A percentile compares a stretch with the other conserved stretches of the same genome.
phyloP scores from a whole-genome alignment of 2,888 invertebrate genomes.

The Steinernema carpocapsae region DNA sequence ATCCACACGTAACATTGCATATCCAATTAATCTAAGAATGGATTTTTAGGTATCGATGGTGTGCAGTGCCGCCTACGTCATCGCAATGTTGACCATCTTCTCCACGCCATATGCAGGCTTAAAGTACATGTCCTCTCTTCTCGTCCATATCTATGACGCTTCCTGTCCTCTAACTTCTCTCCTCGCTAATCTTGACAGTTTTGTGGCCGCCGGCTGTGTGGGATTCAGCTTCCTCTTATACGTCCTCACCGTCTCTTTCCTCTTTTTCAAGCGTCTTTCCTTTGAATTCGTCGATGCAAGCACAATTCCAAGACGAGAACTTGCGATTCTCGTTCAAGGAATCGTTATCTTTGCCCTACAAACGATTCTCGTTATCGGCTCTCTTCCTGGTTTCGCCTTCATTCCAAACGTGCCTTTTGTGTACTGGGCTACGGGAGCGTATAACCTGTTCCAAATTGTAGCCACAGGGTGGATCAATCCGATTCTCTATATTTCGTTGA shows the following conservation, averaged over 20 bases:
- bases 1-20: background rate
- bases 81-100: background rate
- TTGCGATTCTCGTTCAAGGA: constrained; percentile 8
- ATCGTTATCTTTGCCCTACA: constrained; percentile 4
- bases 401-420: constrained; percentile 1
- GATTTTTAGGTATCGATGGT: background rate
- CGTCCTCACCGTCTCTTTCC: background rate
- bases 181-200: constrained; percentile 9
- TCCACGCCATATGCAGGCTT: background rate
- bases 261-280: background rate
- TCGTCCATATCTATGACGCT: background rate
- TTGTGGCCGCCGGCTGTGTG: background rate
- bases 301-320: background rate
- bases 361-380: background rate
- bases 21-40: background rate
- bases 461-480: constrained; percentile 16
- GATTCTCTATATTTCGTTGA: background rate
- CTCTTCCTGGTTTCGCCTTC: background rate
- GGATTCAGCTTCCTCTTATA: constrained; percentile 13
- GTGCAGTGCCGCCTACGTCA: background rate
- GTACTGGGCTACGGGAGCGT: constrained; percentile 10
- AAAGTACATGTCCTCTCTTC: background rate
- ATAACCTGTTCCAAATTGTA: background rate
- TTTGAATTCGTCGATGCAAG: background rate
- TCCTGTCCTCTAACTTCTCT: background rate